phyloP scores from a whole-genome alignment of 2,797 vertebrate species.

The Sebastes nivosus region DNA sequence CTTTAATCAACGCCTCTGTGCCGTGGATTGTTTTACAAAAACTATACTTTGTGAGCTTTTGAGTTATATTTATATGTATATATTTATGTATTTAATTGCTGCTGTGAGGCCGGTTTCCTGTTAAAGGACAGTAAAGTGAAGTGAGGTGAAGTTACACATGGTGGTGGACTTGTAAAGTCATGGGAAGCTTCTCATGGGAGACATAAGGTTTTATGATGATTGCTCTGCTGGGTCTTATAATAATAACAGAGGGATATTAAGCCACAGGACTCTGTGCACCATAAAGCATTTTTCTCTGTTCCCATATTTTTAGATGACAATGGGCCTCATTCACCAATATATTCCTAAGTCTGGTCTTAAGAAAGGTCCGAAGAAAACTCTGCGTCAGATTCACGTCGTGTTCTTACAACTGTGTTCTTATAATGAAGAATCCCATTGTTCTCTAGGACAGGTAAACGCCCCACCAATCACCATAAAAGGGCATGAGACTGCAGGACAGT shows the following conservation, averaged over 20 bases:
- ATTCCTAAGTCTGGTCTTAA: too few species aligned
- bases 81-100: not conserved
- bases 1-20: not conserved
- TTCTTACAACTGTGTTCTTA: too few species aligned
- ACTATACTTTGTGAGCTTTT: not conserved
- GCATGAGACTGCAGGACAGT: too few species aligned
- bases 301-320: not conserved
- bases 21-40: not conserved
- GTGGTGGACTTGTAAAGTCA: not conserved
- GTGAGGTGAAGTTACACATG: not conserved
- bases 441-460: too few species aligned
- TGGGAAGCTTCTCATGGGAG: conserved; percentile 1
- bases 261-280: not conserved
- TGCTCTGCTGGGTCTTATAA: not conserved
- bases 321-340: too few species aligned
- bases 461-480: too few species aligned
- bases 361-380: too few species aligned
- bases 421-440: too few species aligned
- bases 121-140: not conserved
- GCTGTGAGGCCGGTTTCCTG: not conserved
- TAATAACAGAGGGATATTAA: not conserved
- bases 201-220: not conserved
- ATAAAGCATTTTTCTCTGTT: not conserved
- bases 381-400: too few species aligned
- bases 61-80: not conserved